Percentiles rank a stretch among this genome's conserved stretches.
phyloP scores from a whole-genome alignment of 2,888 invertebrate genomes.

The Gortyna flavago region DNA sequence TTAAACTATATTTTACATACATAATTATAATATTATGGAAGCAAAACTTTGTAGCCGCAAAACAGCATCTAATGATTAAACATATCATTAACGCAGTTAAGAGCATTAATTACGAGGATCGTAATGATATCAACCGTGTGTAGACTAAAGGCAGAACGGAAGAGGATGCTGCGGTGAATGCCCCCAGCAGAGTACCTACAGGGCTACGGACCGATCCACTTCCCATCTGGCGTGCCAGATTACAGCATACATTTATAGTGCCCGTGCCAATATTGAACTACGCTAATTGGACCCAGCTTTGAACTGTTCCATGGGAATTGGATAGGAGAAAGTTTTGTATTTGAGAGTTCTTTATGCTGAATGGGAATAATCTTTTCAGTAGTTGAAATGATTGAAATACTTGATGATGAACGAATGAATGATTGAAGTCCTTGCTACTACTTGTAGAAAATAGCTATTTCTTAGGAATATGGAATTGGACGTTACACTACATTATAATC shows the following conservation, averaged over 20 bases:
- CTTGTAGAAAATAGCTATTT: not conserved
- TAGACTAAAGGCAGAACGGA: slow-evolving; percentile 72
- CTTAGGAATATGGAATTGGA: not conserved
- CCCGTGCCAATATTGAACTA: slow-evolving; percentile 48
- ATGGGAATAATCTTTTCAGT: not conserved
- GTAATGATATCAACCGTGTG: slow-evolving; percentile 61
- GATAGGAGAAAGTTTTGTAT: slow-evolving; percentile 17
- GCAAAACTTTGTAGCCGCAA: slow-evolving; percentile 10
- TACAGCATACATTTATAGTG: slow-evolving; percentile 48
- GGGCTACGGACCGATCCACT: slow-evolving; percentile 62
- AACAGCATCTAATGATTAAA: slow-evolving; percentile 16
- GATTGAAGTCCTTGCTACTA: slow-evolving; percentile 2
- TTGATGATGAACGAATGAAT: not conserved
- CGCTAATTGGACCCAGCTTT: slow-evolving; percentile 46
- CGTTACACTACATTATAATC: not conserved
- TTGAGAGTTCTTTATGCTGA: slow-evolving; percentile 1
- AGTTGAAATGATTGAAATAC: not conserved
- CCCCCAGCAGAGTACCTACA: slow-evolving; percentile 67
- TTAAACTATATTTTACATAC: not conserved
- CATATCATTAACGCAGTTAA: slow-evolving; percentile 35
- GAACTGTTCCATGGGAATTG: slow-evolving; percentile 30
- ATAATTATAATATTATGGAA: not conserved
- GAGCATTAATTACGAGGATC: slow-evolving; percentile 45
- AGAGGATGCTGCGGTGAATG: slow-evolving; percentile 83
- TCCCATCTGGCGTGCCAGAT: slow-evolving; percentile 66